A percentile compares a stretch with the other conserved stretches of the same genome.
phyloP scores from a whole-genome alignment of 2,113 vertebrate species.

The Oncorhynchus tshawytscha region DNA sequence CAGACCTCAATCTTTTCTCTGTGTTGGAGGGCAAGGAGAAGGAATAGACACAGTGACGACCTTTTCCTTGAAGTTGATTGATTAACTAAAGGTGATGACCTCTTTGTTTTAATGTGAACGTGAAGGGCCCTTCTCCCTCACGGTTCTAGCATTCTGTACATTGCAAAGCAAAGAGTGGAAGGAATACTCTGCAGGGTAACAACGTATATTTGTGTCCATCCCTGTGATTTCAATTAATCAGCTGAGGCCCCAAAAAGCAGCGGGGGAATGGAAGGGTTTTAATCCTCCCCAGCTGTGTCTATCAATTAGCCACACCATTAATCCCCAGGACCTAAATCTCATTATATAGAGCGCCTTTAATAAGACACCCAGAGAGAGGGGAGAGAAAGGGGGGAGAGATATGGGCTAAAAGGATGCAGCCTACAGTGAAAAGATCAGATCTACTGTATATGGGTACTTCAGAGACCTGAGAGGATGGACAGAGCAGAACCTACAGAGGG shows the following conservation, averaged over 20 bases:
- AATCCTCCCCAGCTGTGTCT: constrained; percentile 72
- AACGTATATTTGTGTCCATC: constrained; percentile 61
- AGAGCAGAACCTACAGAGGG: constrained; percentile 39
- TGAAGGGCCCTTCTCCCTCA: too few species aligned
- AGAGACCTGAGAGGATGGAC: constrained; percentile 59
- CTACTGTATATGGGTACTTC: background rate
- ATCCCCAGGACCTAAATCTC: constrained; percentile 76
- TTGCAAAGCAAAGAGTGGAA: constrained; percentile 13
- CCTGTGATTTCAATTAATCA: constrained; percentile 72
- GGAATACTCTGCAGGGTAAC: constrained; percentile 41
- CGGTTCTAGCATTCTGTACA: background rate
- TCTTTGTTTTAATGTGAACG: too few species aligned
- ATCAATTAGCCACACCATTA: constrained; percentile 79
- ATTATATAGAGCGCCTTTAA: constrained; percentile 74
- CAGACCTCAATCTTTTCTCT: too few species aligned
- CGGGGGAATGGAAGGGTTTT: constrained; percentile 70
- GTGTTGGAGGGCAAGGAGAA: too few species aligned
- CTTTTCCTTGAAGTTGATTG: too few species aligned
- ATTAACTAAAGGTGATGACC: too few species aligned
- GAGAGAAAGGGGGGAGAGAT: constrained; percentile 43
- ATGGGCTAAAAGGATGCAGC: constrained; percentile 20
- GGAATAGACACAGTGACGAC: too few species aligned
- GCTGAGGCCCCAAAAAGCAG: constrained; percentile 59
- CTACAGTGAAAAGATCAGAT: constrained; percentile 18
- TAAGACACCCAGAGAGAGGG: constrained; percentile 68